Base-by-base conservation (phyloP, 2,797 vertebrate genomes). In the Bryconaethiops microstoma region DNA sequence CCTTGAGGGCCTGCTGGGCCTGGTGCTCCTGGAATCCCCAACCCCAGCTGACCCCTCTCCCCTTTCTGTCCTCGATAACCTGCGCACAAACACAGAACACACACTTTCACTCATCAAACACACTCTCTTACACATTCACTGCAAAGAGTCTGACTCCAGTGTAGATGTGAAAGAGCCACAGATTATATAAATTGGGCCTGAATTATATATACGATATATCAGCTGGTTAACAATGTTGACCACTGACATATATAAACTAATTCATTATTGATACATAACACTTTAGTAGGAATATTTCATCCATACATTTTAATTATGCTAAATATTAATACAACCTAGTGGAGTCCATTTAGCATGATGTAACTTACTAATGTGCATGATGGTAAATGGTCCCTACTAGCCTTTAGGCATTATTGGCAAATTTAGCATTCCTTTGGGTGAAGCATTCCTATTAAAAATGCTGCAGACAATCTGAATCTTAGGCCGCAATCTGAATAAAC, bases 21-120 rank as follows among this genome's bases (percentile, higher is more conserved):
- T 19, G 95, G 93, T 84, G 94, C 93, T 89, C 98, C 97, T 54
- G 95, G 94, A 74, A 98, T 91, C 82, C 96, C 97, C 86, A 97
- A 92, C 81, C 98, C 97, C 81, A 97, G 92, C 90, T 99, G 97
- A 7, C 98, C 98, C 90, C 98, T 93, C 89, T 99, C 97, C 86
- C 98, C 98, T 91, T 99, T 99, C 92, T 97, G 97, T 90, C 98
- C 98, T 88, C 98, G 94, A 92, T 97, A 96, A 86, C 98, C 98
- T 99, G 91, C 40, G 60, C 12, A 39, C 67, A 29, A 42, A 48
- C 35, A 77, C 65, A 82, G 77, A 60, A 82, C 72, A 72, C 45
- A 2, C 55, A 70, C 4, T n/a, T 16, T 76, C 48, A 54, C 10
- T 59, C 45, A 40, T 52, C 55, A 70, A 12, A 64, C 19, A 48